phyloP scores from a whole-genome alignment of 2,113 vertebrate genomes.

The Erythrocercus mccallii region DNA sequence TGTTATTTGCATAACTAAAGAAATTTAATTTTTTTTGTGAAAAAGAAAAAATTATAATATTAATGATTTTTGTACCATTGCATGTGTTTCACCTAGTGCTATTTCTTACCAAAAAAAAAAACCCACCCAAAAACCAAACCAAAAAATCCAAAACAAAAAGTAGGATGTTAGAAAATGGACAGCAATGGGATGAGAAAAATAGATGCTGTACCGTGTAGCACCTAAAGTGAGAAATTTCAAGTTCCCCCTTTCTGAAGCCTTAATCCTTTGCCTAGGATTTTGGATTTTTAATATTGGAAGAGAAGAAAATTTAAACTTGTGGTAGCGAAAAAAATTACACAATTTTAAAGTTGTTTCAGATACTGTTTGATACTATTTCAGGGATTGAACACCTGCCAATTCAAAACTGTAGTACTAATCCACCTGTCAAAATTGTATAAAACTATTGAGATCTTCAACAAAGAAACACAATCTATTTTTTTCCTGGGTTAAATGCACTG shows the following conservation, averaged over 20 bases:
- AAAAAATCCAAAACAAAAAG: not conserved
- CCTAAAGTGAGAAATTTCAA: not conserved
- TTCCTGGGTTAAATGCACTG: not conserved
- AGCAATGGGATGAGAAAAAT: not conserved
- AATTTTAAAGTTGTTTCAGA: not conserved
- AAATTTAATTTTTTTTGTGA: not conserved
- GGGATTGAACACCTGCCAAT: not conserved
- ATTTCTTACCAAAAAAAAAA: not conserved
- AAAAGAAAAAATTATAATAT: slow-evolving; percentile 46
- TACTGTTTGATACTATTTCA: not conserved
- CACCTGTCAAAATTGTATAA: not conserved
- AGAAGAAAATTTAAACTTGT: not conserved
- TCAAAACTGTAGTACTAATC: not conserved
- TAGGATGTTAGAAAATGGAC: not conserved
- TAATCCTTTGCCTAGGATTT: not conserved
- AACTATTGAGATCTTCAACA: not conserved
- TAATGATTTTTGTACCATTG: slow-evolving; percentile 23
- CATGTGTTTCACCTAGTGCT: not conserved
- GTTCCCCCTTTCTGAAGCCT: not conserved
- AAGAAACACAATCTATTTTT: not conserved
- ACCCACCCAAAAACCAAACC: no score
- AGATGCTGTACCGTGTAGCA: not conserved
- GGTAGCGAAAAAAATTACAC: not conserved
- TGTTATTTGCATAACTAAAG: slow-evolving; percentile 37
- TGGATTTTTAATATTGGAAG: not conserved